These are phyloP conservation scores for Nowickia ferox DNA, from an alignment of 2,888 invertebrate species.

Conservation along the genomic window DNA sequence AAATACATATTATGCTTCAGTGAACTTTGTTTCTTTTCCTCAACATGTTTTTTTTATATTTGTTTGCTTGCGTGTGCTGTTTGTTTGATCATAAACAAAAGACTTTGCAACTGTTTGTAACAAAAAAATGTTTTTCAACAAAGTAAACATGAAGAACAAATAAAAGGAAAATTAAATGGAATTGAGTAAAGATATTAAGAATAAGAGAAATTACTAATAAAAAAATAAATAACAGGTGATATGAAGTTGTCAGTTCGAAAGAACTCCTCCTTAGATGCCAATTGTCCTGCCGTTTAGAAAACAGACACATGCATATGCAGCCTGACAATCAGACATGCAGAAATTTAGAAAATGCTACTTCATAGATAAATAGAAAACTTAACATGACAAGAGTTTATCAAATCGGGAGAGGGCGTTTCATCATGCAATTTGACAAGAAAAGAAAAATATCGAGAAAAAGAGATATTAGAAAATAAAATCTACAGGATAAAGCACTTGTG, in stretches of 20 bases:
- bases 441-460: neutral
- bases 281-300: slow-evolving; percentile 55
- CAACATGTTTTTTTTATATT: neutral
- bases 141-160: slow-evolving; percentile 32
- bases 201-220: slow-evolving; percentile 37
- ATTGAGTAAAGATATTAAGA: slow-evolving; percentile 34
- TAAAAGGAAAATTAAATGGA: neutral
- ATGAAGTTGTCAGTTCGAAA: slow-evolving; percentile 61
- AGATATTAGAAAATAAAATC: slow-evolving; percentile 12
- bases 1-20: slow-evolving; percentile 44
- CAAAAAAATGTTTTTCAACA: slow-evolving; percentile 25
- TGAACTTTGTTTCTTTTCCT: slow-evolving; percentile 38
- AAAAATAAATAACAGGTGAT: slow-evolving; percentile 68
- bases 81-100: slow-evolving; percentile 40
- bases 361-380: slow-evolving; percentile 59
- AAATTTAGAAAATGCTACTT: slow-evolving; percentile 40
- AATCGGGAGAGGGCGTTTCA: slow-evolving; percentile 37
- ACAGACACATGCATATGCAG: slow-evolving; percentile 19
- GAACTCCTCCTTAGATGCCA: slow-evolving; percentile 59
- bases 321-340: slow-evolving; percentile 6
- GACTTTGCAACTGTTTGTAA: slow-evolving; percentile 27
- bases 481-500: slow-evolving; percentile 2
- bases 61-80: neutral
- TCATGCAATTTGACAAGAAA: slow-evolving; percentile 44
- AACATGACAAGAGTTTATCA: slow-evolving; percentile 58